These are phyloP conservation scores for Spea hammondii DNA, from an alignment of 2,797 vertebrate genomes.

Conservation along the genomic window DNA sequence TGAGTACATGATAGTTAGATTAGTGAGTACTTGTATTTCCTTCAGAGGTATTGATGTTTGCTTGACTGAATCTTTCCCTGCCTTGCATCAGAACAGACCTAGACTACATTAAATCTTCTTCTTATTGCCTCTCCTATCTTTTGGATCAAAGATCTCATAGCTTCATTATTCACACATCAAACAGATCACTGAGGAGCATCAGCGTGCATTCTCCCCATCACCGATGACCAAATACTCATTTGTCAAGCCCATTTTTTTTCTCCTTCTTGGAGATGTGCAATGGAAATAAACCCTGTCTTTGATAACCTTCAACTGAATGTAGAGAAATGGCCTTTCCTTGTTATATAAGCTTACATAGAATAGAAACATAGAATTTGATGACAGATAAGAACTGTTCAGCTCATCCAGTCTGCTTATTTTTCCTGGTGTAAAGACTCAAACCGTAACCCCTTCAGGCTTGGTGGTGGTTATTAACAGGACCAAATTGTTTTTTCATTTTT, in stretches of 20 bases:
- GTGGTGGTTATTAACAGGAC: too few species aligned
- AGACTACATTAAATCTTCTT: background rate
- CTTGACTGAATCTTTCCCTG: background rate
- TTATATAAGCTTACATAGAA: background rate
- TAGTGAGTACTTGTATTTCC: background rate
- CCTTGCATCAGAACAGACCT: background rate
- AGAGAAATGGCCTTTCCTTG: background rate
- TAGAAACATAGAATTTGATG: too few species aligned
- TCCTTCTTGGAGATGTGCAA: background rate
- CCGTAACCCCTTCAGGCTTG: too few species aligned
- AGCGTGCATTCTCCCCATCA: background rate
- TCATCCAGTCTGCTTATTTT: too few species aligned
- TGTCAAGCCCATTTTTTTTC: background rate
- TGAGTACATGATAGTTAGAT: background rate
- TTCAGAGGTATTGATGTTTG: background rate
- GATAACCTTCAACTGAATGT: background rate
- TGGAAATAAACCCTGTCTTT: background rate
- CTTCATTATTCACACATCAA: conserved; percentile 8
- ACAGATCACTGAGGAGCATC: conserved; percentile 6
- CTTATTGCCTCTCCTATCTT: conserved; percentile 11
- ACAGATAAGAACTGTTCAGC: too few species aligned
- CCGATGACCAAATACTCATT: background rate
- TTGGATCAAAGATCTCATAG: background rate
- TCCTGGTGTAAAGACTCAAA: too few species aligned
- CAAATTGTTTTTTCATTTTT: too few species aligned